Evolutionary conservation across 2,888 invertebrate species (phyloP), one percentile per base, ranked within the genome.

Genomic region (Synergus laeviventris): DNA sequence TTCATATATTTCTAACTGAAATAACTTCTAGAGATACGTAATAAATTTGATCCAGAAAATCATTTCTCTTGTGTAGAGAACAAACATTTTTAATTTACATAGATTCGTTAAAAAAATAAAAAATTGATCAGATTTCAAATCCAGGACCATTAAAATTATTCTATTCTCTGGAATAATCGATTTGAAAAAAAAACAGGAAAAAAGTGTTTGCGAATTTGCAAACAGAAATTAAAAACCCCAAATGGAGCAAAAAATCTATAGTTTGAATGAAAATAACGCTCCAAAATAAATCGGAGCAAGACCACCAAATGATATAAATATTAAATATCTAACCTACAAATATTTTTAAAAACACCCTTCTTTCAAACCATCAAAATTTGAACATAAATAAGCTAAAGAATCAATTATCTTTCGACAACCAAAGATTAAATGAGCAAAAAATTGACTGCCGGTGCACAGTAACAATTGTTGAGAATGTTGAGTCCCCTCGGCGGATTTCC

Each of bases 111-210:
- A 0, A 16, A n/a, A 45, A 45, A 45, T 42, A 42, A 64, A 42
- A 21, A 42, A 31, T 12, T 24, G 4, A 56, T 59, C 24, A 59
- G 14, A 24, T 24, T 24, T 14, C 45, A 49, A 70, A n/a, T 49
- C 70, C 70, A 70, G 70, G 70, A n/a, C 70, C 36, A 70, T 70
- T 36, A 31, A 36, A 31, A n/a, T 42, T 24, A 9, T n/a, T n/a
- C n/a, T 66, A 64, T n/a, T 70, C 70, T 70, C 70, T 70, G 70
- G 70, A 70, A 70, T 70, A 21, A 45, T 45, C 9, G 1, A 18
- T 39, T 21, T 14, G 12, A 11, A 64, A 42, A 64, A 64, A 64
- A 66, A 66, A 24, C 42, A 24, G 31, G 21, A 49, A 70, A 64
- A 42, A 31, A 1, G 21, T 24, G 1, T 5, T 2, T 18, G 9